A percentile compares a stretch with the other conserved stretches of the same genome.
Conservation (phyloP, 37 sponge, comb jelly and placozoan species). For the Theonella swinhoei region DNA sequence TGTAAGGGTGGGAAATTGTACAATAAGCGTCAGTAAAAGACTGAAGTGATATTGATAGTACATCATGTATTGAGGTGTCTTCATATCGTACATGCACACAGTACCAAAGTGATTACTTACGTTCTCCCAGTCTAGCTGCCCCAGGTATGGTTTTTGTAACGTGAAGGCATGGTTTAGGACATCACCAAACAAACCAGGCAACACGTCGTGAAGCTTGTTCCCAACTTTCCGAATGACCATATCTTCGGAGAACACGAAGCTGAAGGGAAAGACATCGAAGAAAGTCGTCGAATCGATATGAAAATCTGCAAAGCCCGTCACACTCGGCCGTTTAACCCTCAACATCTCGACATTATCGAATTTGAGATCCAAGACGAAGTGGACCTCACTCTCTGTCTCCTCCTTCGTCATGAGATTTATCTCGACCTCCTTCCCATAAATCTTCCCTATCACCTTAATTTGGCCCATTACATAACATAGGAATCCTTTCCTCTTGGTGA, state of each 20-base stretch:
- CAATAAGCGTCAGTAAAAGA: too few relatives aligned
- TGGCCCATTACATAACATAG: conserved; percentile 64
- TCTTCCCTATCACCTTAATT: conserved; percentile 47
- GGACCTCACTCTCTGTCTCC: background rate
- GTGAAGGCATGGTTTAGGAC: conserved; percentile 22
- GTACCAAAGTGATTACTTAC: too few relatives aligned
- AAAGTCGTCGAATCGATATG: conserved; percentile 33
- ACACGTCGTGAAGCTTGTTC: conserved; percentile 22
- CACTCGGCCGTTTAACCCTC: background rate
- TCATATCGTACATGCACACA: too few relatives aligned
- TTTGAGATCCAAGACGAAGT: conserved; percentile 48
- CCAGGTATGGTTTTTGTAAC: conserved; percentile 18
- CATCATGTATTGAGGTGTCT: too few relatives aligned
- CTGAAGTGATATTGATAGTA: too few relatives aligned
- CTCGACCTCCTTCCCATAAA: conserved; percentile 52
- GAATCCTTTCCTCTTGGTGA: conserved; percentile 46
- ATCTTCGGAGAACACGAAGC: conserved; percentile 50
- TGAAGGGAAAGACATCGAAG: conserved; percentile 61
- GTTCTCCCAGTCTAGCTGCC: conserved; percentile 22
- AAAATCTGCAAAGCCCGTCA: background rate
- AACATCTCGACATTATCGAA: conserved; percentile 54
- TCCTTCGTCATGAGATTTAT: conserved; percentile 14
- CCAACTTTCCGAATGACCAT: conserved; percentile 42
- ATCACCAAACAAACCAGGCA: conserved; percentile 25
- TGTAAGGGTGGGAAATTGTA: too few relatives aligned